phyloP scores from a whole-genome alignment of 2,797 vertebrate genomes.

The Alca torda region DNA sequence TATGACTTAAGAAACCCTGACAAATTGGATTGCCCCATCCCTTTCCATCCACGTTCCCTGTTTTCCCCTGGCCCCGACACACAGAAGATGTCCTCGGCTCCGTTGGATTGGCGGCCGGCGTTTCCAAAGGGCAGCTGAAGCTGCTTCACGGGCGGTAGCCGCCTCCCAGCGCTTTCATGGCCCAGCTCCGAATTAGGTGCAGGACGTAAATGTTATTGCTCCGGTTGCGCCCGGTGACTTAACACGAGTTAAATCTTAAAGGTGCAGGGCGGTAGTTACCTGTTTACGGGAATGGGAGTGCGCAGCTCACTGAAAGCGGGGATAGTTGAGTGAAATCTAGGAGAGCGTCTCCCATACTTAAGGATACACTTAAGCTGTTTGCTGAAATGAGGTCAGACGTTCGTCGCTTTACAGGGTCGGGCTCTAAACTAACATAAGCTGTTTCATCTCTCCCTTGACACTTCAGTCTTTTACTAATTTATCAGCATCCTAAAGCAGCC shows the following conservation, averaged over 20 bases:
- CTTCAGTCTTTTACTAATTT: slow-evolving; percentile 58
- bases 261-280: not conserved
- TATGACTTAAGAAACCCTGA: not conserved
- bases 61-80: not conserved
- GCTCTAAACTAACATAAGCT: slow-evolving; percentile 58
- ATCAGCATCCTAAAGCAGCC: slow-evolving; percentile 52
- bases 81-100: not conserved
- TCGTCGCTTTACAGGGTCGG: not conserved
- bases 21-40: not conserved
- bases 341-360: not conserved
- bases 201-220: not conserved
- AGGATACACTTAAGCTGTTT: slow-evolving; percentile 15
- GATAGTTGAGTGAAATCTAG: not conserved
- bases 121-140: not conserved
- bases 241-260: not conserved
- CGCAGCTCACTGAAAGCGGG: not conserved
- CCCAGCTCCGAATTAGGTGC: not conserved
- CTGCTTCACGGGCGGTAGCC: not conserved
- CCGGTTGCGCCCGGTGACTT: not conserved
- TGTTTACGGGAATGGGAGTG: not conserved
- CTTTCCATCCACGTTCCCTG: not conserved
- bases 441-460: slow-evolving; percentile 59
- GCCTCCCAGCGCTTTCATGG: not conserved
- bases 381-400: slow-evolving; percentile 39
- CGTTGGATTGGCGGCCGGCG: not conserved